A percentile compares a stretch with the other conserved stretches of the same genome.
phyloP scores from a whole-genome alignment of 1,140 invertebrate species.

The Drosophila obscura region DNA sequence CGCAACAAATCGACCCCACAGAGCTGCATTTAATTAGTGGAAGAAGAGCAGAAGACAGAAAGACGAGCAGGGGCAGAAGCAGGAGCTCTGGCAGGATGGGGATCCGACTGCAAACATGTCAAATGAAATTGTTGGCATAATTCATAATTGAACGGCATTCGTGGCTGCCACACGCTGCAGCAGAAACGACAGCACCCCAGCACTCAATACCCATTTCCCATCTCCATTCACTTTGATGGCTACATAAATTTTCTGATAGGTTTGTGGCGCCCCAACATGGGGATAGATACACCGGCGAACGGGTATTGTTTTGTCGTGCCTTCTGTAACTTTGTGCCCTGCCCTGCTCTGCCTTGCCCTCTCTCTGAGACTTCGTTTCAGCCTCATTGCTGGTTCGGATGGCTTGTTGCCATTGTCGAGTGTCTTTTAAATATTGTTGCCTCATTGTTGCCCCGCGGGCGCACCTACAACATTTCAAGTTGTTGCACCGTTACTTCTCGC shows the following conservation, averaged over 20 bases:
- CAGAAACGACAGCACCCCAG: no score
- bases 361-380: constrained; percentile 23
- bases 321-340: constrained; percentile 5
- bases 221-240: constrained; percentile 44
- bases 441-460: constrained; percentile 25
- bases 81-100: not conserved
- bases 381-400: not conserved
- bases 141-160: constrained; percentile 76
- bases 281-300: not conserved
- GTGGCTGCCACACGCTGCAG: constrained; percentile 36
- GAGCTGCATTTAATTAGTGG: constrained; percentile 76
- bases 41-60: not conserved
- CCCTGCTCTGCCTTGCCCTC: not conserved
- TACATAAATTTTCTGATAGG: constrained; percentile 60
- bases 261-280: constrained; percentile 37
- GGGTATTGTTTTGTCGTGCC: constrained; percentile 26
- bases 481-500: constrained; percentile 49
- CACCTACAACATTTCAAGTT: constrained; percentile 44
- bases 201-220: constrained; percentile 10
- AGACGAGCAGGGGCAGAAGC: constrained; percentile 4
- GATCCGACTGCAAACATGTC: constrained; percentile 56
- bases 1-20: constrained; percentile 76
- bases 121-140: constrained; percentile 73
- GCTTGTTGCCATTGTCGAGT: constrained; percentile 23
- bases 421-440: constrained; percentile 34